These are phyloP conservation scores for Cyaniris semiargus DNA, from an alignment of 2,888 invertebrate species.

Conservation along the genomic window DNA sequence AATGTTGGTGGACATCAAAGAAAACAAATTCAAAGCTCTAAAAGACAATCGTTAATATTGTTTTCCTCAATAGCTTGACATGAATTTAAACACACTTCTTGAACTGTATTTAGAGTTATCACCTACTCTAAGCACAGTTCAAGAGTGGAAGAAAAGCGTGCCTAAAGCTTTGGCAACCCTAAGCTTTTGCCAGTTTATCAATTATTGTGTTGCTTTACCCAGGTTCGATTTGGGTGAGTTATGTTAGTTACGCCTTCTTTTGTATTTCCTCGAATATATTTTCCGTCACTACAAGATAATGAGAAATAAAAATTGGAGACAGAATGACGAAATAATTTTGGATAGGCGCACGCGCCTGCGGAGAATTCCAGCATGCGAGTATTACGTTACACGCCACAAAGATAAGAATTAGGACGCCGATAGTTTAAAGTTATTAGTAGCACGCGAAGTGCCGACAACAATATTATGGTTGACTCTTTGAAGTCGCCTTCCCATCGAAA, in stretches of 20 bases:
- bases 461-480: slow-evolving; percentile 1
- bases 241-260: neutral
- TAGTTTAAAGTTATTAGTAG: slow-evolving; percentile 11
- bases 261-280: neutral
- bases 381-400: slow-evolving; percentile 11
- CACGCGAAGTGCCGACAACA: slow-evolving; percentile 30
- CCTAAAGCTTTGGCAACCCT: neutral
- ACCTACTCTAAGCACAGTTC: too few relatives aligned
- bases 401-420: slow-evolving; percentile 12
- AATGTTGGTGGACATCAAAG: too few relatives aligned
- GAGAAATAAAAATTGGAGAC: neutral
- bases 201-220: neutral
- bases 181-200: neutral
- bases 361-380: slow-evolving; percentile 11
- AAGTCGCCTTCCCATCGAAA: neutral
- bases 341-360: slow-evolving; percentile 2
- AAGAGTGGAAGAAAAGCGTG: neutral
- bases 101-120: too few relatives aligned
- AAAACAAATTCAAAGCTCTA: too few relatives aligned
- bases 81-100: too few relatives aligned
- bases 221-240: too few relatives aligned
- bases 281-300: too few relatives aligned
- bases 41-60: too few relatives aligned
- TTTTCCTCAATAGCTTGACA: too few relatives aligned
- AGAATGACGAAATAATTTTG: neutral